Conservation (phyloP, 2,888 invertebrate species). For the Eilema depressum region DNA sequence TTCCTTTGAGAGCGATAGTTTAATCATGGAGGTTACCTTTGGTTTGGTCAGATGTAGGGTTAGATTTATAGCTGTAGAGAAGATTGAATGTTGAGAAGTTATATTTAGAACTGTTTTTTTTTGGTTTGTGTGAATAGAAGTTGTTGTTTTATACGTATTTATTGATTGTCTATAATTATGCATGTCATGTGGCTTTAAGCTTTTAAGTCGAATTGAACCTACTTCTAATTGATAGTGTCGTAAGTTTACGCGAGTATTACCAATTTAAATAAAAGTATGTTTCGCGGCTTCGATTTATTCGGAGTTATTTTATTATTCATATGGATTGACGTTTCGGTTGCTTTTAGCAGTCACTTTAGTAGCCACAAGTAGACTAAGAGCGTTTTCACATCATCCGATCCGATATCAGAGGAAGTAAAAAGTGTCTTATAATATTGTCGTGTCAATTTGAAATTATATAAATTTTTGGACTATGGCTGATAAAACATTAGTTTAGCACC, state of each 20-base stretch:
- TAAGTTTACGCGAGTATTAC: background rate
- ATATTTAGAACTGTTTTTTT: slow-evolving; percentile 1
- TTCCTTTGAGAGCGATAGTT: slow-evolving; percentile 49
- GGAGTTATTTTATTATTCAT: too few species aligned
- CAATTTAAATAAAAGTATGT: too few species aligned
- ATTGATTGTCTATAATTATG: too few species aligned
- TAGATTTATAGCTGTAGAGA: slow-evolving; percentile 19
- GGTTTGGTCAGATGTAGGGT: slow-evolving; percentile 21
- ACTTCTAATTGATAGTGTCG: background rate
- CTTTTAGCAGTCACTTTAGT: too few species aligned
- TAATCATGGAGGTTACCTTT: slow-evolving; percentile 43
- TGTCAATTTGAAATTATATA: background rate
- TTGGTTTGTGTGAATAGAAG: background rate
- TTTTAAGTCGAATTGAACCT: background rate
- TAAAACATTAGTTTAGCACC: background rate
- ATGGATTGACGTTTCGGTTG: too few species aligned
- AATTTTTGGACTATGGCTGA: background rate
- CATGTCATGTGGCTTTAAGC: too few species aligned
- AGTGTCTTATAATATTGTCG: too few species aligned
- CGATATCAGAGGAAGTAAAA: too few species aligned
- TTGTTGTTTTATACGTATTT: background rate
- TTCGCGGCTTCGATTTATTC: too few species aligned
- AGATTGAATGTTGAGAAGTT: slow-evolving; percentile 15
- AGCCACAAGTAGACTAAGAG: too few species aligned
- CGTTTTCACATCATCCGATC: background rate